Evolutionary conservation across 1,140 invertebrate genomes (phyloP), one percentile per base, ranked within the genome.

Genomic region (Scaptodrosophila lebanonensis): DNA sequence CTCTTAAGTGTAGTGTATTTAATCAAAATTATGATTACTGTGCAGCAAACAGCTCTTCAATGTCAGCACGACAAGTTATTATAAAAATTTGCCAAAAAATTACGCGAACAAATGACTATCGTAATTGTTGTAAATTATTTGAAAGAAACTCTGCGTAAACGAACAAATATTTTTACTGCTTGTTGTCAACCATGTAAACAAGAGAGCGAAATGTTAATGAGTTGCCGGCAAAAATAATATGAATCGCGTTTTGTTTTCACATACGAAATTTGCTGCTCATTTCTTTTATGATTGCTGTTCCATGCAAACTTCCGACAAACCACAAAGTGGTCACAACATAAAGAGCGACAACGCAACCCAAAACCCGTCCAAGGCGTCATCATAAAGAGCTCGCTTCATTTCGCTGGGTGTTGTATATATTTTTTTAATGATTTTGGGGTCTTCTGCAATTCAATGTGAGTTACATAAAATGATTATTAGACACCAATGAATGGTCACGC

Each of bases 381-480:
- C 54, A 47, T 62, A 54, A 59, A 59, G 42, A 50, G 32, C 59
- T 29, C 30, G 61, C 40, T 63, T 32, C 39, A 44, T 27, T n/a
- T 38, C 49, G 48, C 58, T 49, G 62, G 71, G 66, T 61, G 71
- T 61, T 63, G 54, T 32, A 29, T 39, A 22, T n/a, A 22, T 35
- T 36, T 8, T 36, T 20, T 20, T 40, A 25, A 27, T 47, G 20
- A 29, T 15, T 40, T 54, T 61, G 43, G 35, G 35, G 40, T 6
- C 53, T 44, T 22, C 38, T 42, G n/a, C n/a, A n/a, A n/a, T n/a
- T n/a, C n/a, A n/a, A n/a, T 61, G 22, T 33, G 67, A 20, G 68
- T 77, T 77, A 77, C 68, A 77, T 79, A 77, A 77, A 77, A 61
- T 65, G 64, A 54, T 73, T 77, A 67, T 77, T 72, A 65, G 72